Evolutionary conservation across 1,140 invertebrate genomes (phyloP), one percentile per base, ranked within the genome.

Genomic region (Apis cerana): DNA sequence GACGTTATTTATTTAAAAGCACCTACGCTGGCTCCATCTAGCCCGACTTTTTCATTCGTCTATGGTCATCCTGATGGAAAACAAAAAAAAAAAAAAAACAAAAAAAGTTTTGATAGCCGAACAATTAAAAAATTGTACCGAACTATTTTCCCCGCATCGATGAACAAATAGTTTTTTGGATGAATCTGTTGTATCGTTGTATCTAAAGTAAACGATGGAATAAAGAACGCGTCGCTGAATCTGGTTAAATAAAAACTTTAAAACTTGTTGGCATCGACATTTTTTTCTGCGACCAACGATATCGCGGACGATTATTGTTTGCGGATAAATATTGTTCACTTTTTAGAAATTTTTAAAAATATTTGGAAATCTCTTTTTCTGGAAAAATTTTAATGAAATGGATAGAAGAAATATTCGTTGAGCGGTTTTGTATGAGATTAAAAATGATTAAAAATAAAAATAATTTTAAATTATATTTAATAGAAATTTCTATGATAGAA

Each of bases 1-100:
- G 43, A 52, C 12, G 84, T 79, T 87, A 85, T 87, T 85, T 87
- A 87, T 87, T 85, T 85, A 87, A 85, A 75, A 70, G 58, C 70
- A 19, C 58, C 52, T 13, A 50, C 23, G 12, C 23, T 61, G 23
- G 21, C 58, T 74, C 79, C 23, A 77, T 54, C 70, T 19, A 52
- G 3, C 21, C n/a, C 33, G 19, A 48, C 58, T n/a, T 56, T 74
- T 65, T 69, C 59, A 56, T 69, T 79, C 33, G n/a, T 61, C 21
- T 52, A n/a, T 33, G 21, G 11, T 1, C 2, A 70, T 69, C 52
- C 15, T 11, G n/a, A 21, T 65, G 59, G 48, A 48, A 43, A 43
- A 43, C 33, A 43, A 43, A 43, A 43, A 4, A 43, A 43, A 43
- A 43, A 43, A 43, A 43, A 43, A 43, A 43, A 43, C 33, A 43